Conservation (phyloP, 2,888 invertebrate species). For the Amphipyra tragopoginis region DNA sequence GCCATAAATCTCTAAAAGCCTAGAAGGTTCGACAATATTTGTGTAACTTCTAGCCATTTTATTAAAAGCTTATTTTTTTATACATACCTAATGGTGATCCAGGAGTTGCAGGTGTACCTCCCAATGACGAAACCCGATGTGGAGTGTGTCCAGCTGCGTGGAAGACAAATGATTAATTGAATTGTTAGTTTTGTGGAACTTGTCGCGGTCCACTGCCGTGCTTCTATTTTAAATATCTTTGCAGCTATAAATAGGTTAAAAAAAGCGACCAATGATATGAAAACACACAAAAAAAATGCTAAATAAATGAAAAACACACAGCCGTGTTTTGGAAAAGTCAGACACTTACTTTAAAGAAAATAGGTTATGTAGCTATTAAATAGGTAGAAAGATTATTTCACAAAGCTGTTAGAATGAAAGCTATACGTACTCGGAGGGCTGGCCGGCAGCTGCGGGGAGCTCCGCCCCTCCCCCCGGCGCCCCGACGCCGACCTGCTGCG, state of each 20-base stretch:
- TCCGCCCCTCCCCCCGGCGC: slow-evolving; percentile 78
- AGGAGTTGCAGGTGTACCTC: slow-evolving; percentile 88
- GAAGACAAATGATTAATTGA: slow-evolving; percentile 3
- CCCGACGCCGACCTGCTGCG: slow-evolving; percentile 81
- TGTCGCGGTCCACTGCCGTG: neutral
- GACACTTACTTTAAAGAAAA: too few species aligned
- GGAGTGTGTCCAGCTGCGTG: slow-evolving; percentile 80
- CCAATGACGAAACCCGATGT: slow-evolving; percentile 84
- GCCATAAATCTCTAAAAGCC: too few species aligned
- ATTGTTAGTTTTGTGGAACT: slow-evolving; percentile 1
- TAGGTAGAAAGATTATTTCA: neutral
- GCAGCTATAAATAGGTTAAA: too few species aligned
- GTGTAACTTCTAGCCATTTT: too few species aligned
- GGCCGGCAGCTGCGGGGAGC: slow-evolving; percentile 81
- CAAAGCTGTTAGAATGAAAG: neutral
- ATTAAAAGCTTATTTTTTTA: neutral
- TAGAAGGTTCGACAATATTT: too few species aligned
- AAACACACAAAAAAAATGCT: too few species aligned
- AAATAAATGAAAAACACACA: too few species aligned
- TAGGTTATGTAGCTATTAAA: too few species aligned
- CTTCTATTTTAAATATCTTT: neutral
- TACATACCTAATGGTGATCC: slow-evolving; percentile 88
- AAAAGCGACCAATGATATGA: too few species aligned
- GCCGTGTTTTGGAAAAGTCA: too few species aligned
- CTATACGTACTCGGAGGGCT: slow-evolving; percentile 79